Evolutionary conservation across 2,113 vertebrate species (phyloP), one percentile per base, ranked within the genome.

Genomic region (Todiramphus saurophagus): DNA sequence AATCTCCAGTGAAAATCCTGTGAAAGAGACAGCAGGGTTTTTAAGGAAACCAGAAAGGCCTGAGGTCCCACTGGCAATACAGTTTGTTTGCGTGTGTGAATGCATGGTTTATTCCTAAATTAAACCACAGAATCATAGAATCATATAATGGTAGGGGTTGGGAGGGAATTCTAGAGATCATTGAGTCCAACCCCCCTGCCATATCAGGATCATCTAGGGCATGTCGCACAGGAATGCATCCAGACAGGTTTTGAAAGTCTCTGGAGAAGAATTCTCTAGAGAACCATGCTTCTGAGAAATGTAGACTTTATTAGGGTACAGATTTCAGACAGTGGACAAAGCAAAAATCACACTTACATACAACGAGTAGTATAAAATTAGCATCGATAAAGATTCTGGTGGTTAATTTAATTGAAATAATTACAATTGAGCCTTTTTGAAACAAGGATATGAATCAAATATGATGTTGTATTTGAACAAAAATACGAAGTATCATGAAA

Each of bases 341-440:
- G 19, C n/a, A 69, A 18, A 60, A 69, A 37, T 91, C 39, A 68
- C 2, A 18, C 7, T 13, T 88, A 23, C 5, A 8, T 9, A 7
- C 4, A 48, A 56, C 67, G 3, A 63, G 17, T 16, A 41, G 43
- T 24, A 41, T 27, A 15, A 83, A 73, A 90, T 77, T 56, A 76
- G 4, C 24, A 35, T 17, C 1, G 0, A 31, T 39, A 51, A 31
- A 39, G 5, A 43, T 86, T 82, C 44, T 20, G 39, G 33, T 62
- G 69, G 25, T 68, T 89, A 92, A 51, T 70, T 28, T 56, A 67
- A 67, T 37, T 76, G 31, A 79, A 93, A 43, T 9, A 77, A 88
- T 62, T 68, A 55, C 66, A 88, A 69, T 68, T 51, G 39, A 8
- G 1, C 21, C 27, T 59, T 12, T 75, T 80, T 86, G 35, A 94